A percentile compares a stretch with the other conserved stretches of the same genome.
Conservation (phyloP, 1,140 invertebrate genomes). For the Helicoverpa armigera region DNA sequence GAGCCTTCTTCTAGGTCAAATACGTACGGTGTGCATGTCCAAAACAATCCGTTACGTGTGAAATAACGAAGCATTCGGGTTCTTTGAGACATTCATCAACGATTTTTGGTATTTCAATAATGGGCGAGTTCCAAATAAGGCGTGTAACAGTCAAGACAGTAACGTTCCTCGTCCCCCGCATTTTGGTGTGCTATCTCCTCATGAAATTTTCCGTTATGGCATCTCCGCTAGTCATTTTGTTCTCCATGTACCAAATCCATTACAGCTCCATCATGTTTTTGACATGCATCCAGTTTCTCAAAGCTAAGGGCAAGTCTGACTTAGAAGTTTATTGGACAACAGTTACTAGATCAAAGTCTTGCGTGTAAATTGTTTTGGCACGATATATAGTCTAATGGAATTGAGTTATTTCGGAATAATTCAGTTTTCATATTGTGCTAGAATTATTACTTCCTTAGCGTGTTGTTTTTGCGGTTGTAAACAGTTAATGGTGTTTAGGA, state of each 20-base stretch:
- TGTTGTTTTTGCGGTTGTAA: neutral
- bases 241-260: neutral
- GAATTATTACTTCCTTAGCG: neutral
- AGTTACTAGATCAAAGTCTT: conserved; percentile 29
- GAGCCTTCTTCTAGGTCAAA: too few species aligned
- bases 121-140: too few species aligned
- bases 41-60: too few species aligned
- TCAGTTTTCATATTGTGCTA: neutral
- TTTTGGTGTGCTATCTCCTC: too few species aligned
- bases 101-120: too few species aligned
- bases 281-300: neutral
- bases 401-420: conserved; percentile 13
- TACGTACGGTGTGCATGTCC: too few species aligned
- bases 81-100: too few species aligned
- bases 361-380: neutral
- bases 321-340: conserved; percentile 6
- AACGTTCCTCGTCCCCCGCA: too few species aligned
- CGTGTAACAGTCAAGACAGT: too few species aligned
- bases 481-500: neutral
- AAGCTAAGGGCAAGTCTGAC: neutral
- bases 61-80: too few species aligned
- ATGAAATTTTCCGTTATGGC: too few species aligned
- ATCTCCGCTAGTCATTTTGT: too few species aligned
- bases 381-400: neutral
- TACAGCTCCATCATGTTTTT: neutral